Percentiles rank a stretch among this genome's conserved stretches.
Conservation (phyloP, 2,888 invertebrate genomes). For the Melanostoma mellinum region DNA sequence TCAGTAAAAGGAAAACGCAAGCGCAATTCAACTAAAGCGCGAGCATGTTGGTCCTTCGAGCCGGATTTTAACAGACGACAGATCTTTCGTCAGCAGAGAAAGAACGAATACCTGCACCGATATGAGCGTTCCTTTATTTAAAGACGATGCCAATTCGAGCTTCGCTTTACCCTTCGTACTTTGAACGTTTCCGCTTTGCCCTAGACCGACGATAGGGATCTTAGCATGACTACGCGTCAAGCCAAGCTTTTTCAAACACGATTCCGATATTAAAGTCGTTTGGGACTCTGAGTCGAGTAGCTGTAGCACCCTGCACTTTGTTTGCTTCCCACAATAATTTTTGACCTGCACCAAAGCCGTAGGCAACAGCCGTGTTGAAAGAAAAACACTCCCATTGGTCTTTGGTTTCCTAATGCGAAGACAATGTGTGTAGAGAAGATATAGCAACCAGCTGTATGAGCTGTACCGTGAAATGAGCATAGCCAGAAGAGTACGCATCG, state of each 20-base stretch:
- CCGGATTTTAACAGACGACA: constrained; percentile 4
- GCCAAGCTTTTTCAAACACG: constrained; percentile 6
- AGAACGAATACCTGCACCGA: constrained; percentile 25
- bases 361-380: no score
- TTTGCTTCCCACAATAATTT: no score
- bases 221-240: constrained; percentile 29
- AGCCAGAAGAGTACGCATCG: no score
- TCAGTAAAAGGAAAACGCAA: no score
- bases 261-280: constrained; percentile 39
- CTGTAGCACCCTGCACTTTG: constrained; percentile 31
- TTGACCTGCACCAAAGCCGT: no score
- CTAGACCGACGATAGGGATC: constrained; percentile 19
- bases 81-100: constrained; percentile 1
- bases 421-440: no score
- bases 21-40: no score
- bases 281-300: constrained; percentile 39
- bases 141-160: constrained; percentile 9
- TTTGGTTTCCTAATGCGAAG: no score
- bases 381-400: no score
- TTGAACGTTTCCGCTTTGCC: neutral
- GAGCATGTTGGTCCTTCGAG: no score
- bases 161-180: constrained; percentile 29
- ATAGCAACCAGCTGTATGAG: no score
- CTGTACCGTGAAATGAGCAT: no score
- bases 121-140: neutral